Percentiles rank a stretch among this genome's conserved stretches.
Conservation (phyloP, 1,140 invertebrate species). For the Musca domestica region DNA sequence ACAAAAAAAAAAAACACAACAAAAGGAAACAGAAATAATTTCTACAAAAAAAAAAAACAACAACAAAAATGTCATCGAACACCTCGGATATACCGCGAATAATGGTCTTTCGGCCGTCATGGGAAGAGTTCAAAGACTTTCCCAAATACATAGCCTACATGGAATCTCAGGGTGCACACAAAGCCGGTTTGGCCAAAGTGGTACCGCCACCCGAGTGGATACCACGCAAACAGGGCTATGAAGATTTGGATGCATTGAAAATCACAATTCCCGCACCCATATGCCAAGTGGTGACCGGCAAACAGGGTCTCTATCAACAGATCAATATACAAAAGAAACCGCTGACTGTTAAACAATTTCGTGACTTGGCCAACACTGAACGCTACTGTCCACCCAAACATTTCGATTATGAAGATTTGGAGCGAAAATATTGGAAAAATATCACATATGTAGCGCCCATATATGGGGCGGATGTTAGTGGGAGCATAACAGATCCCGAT, state of each 20-base stretch:
- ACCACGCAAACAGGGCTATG: conserved; percentile 81
- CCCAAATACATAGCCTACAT: conserved; percentile 87
- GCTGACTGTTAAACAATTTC: conserved; percentile 88
- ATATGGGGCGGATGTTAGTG: conserved; percentile 97
- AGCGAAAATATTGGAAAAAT: conserved; percentile 98
- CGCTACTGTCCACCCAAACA: conserved; percentile 83
- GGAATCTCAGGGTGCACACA: conserved; percentile 90
- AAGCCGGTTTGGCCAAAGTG: conserved; percentile 92
- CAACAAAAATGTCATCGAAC: conserved; percentile 37
- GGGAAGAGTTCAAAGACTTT: conserved; percentile 96
- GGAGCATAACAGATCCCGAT: conserved; percentile 87
- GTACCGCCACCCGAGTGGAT: conserved; percentile 94
- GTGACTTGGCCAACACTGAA: conserved; percentile 75
- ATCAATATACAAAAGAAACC: conserved; percentile 94
- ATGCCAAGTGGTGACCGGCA: conserved; percentile 78
- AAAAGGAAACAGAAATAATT: too few relatives aligned
- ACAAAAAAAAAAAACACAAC: too few relatives aligned
- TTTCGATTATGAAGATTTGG: conserved; percentile 91
- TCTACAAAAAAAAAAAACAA: not conserved
- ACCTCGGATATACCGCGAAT: conserved; percentile 46
- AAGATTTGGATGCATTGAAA: conserved; percentile 70
- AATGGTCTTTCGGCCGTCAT: conserved; percentile 87
- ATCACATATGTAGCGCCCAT: conserved; percentile 89
- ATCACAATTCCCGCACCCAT: conserved; percentile 90
- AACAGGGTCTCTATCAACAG: conserved; percentile 93